Base-by-base conservation (phyloP, 1,140 invertebrate species). In the Maconellicoccus hirsutus region DNA sequence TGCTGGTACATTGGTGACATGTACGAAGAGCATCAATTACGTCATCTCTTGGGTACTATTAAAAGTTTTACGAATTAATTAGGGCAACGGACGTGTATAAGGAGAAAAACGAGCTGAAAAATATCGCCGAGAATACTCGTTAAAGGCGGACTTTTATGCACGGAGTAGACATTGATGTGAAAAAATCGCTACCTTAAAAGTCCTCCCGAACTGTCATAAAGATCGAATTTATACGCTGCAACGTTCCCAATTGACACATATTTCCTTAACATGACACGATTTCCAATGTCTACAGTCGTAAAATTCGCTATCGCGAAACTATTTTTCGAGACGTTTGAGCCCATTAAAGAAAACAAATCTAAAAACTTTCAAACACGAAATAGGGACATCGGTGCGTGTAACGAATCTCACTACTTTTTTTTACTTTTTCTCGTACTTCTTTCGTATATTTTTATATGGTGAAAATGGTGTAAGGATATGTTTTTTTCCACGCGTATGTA, bases 271-370 rank as follows among this genome's bases (percentile, higher is more conserved):
- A 52, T 52, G 42, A 52, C 42, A 19, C 42, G 42, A 52, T 52
- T 52, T 52, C 42, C 12, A 52, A 52, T 52, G 42, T 52, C 42
- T 52, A 52, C 42, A 52, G 16, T 52, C 42, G 42, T 52, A 52
- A 52, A 52, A 52, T 52, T 19, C 16, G 42, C 42, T 52, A 52
- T 52, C 42, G 42, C 42, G 16, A 52, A 52, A 52, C 42, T 52
- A 52, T 52, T 52, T 52, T 52, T 52, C 42, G 42, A 52, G 42
- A 52, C 42, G 42, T 52, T 52, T 52, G 42, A 52, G 42, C 42
- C 42, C 42, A 52, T 52, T 52, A 52, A 52, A 52, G 42, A 52
- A 52, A 52, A 52, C 42, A 52, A 52, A 52, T 52, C 42, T 52
- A 52, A 52, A 52, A 52, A 52, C 12, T 52, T 52, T 52, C 42